Conservation (phyloP, 2,113 vertebrate species). For the Dinomys branickii region DNA sequence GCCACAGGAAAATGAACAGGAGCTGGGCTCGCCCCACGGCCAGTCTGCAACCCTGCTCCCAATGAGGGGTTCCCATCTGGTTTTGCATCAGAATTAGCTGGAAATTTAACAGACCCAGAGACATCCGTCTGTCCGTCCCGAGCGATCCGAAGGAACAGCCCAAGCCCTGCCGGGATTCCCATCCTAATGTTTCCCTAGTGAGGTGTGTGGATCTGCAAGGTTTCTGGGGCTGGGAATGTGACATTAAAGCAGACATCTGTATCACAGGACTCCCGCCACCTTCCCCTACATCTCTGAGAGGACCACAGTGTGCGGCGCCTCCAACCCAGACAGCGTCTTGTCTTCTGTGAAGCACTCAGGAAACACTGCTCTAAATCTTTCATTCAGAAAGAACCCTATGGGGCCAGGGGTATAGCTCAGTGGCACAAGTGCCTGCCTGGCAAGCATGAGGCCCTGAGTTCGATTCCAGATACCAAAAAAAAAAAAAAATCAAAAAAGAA, state of each 20-base stretch:
- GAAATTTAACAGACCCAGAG: neutral
- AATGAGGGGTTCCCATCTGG: neutral
- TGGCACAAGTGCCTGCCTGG: no score
- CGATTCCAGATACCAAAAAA: no score
- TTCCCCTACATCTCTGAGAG: neutral
- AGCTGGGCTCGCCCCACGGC: neutral
- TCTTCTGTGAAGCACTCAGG: neutral
- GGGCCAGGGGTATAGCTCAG: no score
- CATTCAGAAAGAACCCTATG: neutral
- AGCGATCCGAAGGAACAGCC: constrained; percentile 3
- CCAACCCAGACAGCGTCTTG: neutral
- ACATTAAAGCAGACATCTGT: neutral
- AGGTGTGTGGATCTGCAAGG: neutral
- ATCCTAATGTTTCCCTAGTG: neutral
- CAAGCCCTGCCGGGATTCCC: neutral
- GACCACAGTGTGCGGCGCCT: neutral
- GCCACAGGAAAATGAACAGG: neutral
- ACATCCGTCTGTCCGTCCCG: neutral
- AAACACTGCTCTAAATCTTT: constrained; percentile 28
- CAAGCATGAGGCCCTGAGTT: no score
- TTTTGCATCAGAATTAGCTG: constrained; percentile 10
- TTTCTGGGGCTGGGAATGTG: neutral
- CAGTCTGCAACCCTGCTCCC: neutral
- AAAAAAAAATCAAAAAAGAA: no score
- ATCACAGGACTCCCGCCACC: neutral